Conservation (phyloP, 35 echinoderm and acorn worm genomes). For the Heliocidaris erythrogramma region DNA sequence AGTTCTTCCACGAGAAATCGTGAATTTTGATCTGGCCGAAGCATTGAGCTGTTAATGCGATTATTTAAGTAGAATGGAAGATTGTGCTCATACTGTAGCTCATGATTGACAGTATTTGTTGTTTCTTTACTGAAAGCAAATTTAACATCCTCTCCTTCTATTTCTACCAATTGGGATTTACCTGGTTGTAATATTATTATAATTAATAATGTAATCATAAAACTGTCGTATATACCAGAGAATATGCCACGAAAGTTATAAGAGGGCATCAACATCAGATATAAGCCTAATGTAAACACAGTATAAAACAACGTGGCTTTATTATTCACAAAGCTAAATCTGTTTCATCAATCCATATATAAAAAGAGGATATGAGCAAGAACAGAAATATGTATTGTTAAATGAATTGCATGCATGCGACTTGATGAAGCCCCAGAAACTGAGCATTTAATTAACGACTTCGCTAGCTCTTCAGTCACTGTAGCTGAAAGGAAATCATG, state of each 20-base stretch:
- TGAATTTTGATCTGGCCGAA: neutral
- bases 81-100: neutral
- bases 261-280: neutral
- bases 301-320: too few species aligned
- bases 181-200: neutral
- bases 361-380: neutral
- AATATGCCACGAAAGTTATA: neutral
- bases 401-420: neutral
- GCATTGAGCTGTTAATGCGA: neutral
- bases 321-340: too few species aligned
- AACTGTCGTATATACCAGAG: neutral
- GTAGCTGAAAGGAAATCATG: neutral
- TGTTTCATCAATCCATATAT: neutral
- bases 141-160: neutral
- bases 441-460: too few species aligned
- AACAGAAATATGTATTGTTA: neutral
- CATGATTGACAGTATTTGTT: neutral
- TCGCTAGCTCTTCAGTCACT: neutral
- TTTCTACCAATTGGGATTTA: neutral
- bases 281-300: neutral
- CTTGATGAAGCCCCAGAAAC: neutral
- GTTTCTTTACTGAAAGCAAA: neutral
- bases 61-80: neutral
- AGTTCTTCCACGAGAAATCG: neutral
- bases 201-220: neutral